These are phyloP conservation scores for Triplophysa siluroides DNA, from an alignment of 2,113 vertebrate genomes.

Conservation along the genomic window DNA sequence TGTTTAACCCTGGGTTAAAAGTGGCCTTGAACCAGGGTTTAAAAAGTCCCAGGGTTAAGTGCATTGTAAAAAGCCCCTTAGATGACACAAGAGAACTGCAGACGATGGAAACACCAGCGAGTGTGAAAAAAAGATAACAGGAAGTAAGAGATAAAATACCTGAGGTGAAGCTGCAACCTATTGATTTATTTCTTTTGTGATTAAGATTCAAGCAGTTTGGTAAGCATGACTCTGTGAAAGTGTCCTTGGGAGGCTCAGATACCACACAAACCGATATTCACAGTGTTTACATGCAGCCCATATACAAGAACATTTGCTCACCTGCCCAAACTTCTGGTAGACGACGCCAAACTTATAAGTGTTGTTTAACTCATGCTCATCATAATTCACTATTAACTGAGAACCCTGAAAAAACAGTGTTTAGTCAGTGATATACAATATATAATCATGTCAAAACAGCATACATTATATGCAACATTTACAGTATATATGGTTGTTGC, in stretches of 20 bases:
- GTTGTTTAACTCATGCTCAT: conserved; percentile 94
- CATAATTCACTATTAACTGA: conserved; percentile 89
- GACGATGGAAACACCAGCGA: background rate
- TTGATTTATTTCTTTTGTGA: conserved; percentile 10
- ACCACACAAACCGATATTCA: background rate
- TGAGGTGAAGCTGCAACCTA: background rate
- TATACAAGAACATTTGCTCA: conserved; percentile 59
- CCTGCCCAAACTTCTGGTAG: conserved; percentile 90
- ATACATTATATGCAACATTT: background rate
- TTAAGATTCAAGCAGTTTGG: conserved; percentile 12
- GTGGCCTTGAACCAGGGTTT: no score
- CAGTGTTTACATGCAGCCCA: background rate
- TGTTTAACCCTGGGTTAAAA: no score
- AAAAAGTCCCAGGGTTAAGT: no score
- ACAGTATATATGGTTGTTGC: no score
- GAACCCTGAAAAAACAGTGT: conserved; percentile 79
- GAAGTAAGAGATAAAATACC: background rate
- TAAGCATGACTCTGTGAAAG: background rate
- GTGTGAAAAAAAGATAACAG: background rate
- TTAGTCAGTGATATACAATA: conserved; percentile 6
- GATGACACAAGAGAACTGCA: background rate
- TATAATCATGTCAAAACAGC: background rate
- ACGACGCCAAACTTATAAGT: conserved; percentile 96
- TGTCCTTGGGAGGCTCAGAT: background rate
- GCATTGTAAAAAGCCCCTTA: background rate